phyloP scores from a whole-genome alignment of 2,888 invertebrate genomes.

The Sinopyrophorus schimmeli region DNA sequence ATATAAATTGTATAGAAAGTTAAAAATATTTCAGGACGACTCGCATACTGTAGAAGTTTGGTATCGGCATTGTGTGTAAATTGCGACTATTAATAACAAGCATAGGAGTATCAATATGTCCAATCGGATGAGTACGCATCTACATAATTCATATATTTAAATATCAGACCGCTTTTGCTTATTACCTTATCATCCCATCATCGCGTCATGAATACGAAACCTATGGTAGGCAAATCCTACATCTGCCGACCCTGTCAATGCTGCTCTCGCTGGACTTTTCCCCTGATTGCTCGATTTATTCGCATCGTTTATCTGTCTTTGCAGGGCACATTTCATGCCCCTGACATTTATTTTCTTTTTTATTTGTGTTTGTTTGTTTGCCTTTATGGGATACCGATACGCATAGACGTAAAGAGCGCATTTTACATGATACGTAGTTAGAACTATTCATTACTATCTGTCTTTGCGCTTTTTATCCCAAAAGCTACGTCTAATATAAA shows the following conservation, averaged over 20 bases:
- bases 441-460: too few species aligned
- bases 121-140: conserved; percentile 56
- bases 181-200: conserved; percentile 55
- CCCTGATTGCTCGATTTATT: conserved; percentile 41
- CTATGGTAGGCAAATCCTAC: conserved; percentile 33
- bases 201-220: conserved; percentile 38
- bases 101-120: conserved; percentile 57
- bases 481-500: too few species aligned
- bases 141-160: conserved; percentile 58
- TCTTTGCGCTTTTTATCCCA: too few species aligned
- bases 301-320: conserved; percentile 40
- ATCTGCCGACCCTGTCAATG: conserved; percentile 35
- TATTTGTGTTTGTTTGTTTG: conserved; percentile 21
- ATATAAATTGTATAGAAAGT: conserved; percentile 55
- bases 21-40: conserved; percentile 37
- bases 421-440: conserved; percentile 9
- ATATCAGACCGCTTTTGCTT: conserved; percentile 53
- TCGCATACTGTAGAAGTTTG: conserved; percentile 39
- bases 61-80: conserved; percentile 55
- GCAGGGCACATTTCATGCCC: conserved; percentile 29
- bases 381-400: conserved; percentile 16
- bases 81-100: conserved; percentile 56
- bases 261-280: conserved; percentile 31
- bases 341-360: conserved; percentile 36
- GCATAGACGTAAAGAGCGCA: conserved; percentile 1